Base-by-base conservation (phyloP, 2,797 vertebrate genomes). In the Poliocrania exsul region DNA sequence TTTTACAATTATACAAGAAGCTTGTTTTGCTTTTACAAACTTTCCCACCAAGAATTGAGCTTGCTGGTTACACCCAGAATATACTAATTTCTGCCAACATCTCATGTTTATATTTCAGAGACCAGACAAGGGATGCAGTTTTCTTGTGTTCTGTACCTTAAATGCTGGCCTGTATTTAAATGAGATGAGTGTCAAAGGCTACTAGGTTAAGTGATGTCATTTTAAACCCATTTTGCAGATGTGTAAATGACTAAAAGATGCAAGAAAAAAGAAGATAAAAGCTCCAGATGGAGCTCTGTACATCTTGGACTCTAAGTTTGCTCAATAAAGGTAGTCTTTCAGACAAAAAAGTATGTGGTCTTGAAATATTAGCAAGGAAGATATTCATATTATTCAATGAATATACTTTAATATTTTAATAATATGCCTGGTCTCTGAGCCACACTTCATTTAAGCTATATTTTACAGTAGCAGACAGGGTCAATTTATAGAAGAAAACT, bases 401-500 rank as follows among this genome's bases (percentile, higher is more conserved):
- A 50, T 86, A 81, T 61, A 73, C 24, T 81, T 85, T 37, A 74
- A 44, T 65, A 93, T 91, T 93, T 85, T 87, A 78, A 93, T 95
- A 82, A 91, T 91, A 44, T 73, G 28, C 9, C 33, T 74, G 38
- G 35, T 72, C 58, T 79, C 51, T 81, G 93, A 95, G 67, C 42
- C 65, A 92, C 74, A 89, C 74, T 95, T 90, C 80, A 88, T 92
- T 96, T 90, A 78, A 93, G 65, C 44, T 79, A 37, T 70, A 86
- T 93, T 86, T 93, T 92, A 65, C 44, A 87, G 46, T 54, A 88
- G 38, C 21, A 83, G 31, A 67, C 35, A 85, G 51, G 82, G 73
- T 86, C 81, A 93, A 82, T 95, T 93, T 93, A 77, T 57, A 89
- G 53, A 89, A 50, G n/a, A 92, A 90, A 93, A 77, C 47, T 93